Percentiles rank a stretch among this genome's conserved stretches.
Evolutionary conservation across 1,140 invertebrate genomes (phyloP).

Genomic region (Neomicropteryx cornuta): DNA sequence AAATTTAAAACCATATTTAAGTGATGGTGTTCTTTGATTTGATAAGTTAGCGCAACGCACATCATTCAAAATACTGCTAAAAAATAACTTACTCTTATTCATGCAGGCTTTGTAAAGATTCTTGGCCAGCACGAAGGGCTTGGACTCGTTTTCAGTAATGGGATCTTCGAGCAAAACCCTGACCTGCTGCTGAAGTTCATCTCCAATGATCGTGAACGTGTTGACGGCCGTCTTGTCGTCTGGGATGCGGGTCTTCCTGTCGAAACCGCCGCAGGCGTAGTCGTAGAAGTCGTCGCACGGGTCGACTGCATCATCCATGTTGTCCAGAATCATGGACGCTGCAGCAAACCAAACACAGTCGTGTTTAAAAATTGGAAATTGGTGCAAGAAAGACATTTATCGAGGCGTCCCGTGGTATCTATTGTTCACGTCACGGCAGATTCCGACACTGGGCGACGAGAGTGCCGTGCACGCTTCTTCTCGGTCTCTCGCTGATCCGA

Average conservation of each 20-base stretch:
- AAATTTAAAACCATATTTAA: no score
- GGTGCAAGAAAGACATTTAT: no score
- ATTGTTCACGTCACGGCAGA: no score
- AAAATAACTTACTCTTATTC: slow-evolving; percentile 70
- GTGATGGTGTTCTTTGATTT: no score
- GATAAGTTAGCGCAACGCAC: no score
- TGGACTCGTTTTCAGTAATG: slow-evolving; percentile 48
- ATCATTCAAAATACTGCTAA: no score
- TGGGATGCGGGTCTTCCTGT: slow-evolving; percentile 61
- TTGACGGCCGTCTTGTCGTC: slow-evolving; percentile 73
- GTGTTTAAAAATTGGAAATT: no score
- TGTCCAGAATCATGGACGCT: slow-evolving; percentile 57
- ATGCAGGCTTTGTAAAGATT: slow-evolving; percentile 73
- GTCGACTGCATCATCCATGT: slow-evolving; percentile 62
- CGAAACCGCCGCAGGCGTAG: slow-evolving; percentile 69
- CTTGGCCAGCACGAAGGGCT: slow-evolving; percentile 65
- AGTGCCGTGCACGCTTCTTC: no score
- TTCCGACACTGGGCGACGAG: background rate
- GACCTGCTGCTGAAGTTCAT: slow-evolving; percentile 69
- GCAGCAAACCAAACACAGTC: slow-evolving; percentile 15
- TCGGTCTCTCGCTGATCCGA: no score
- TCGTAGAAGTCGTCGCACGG: slow-evolving; percentile 88
- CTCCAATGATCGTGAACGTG: slow-evolving; percentile 69
- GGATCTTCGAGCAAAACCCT: slow-evolving; percentile 62
- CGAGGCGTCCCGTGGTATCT: slow-evolving; percentile 1